Base-by-base conservation (phyloP, 2,797 vertebrate genomes). In the Lutra lutra region DNA sequence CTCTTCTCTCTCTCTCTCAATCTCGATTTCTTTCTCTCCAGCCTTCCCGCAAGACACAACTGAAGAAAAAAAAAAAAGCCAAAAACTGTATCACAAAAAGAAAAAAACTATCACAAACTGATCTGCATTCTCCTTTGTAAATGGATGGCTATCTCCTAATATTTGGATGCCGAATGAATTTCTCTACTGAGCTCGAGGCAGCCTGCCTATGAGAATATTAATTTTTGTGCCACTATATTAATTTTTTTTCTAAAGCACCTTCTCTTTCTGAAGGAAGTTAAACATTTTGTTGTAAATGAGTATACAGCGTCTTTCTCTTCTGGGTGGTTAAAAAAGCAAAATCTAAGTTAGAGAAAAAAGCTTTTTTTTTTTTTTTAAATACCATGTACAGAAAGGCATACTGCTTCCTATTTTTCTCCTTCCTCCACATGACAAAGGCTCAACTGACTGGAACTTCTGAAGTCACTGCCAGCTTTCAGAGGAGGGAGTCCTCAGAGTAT, bases 131-230 rank as follows among this genome's bases (percentile, higher is more conserved):
- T 96, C 82, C 87, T 80, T 23, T 82, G 80, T 60, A 98, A 88
- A 0, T 62, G 5, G 23, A 48, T 27, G 92, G 75, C 58, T 88
- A 79, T 95, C 90, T 66, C n/a, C 62, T 46, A 51, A 6, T 2
- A 10, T 29, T 78, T 89, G 68, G 66, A 86, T 23, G 94, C 10
- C 20, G 0, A 0, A 46, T 73, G 86, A 97, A 56, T 70, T 92
- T 79, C 96, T 97, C 88, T 90, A 80, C 62, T 87, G 90, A 95
- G 83, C 89, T 94, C 43, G 14, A 89, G 91, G 96, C 80, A 95
- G 91, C 32, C 75, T 91, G 23, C 78, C 88, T 75, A 17, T 79
- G 88, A 96, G 91, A 92, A 97, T 97, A 82, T 85, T 25, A 12
- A 46, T 46, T 48, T 77, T 77, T 77, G 40, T 93, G 20, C 25